Percentiles rank a stretch among this genome's conserved stretches.
phyloP scores from a whole-genome alignment of 64 coral and sea anemone genomes.

The Montipora capricornis region DNA sequence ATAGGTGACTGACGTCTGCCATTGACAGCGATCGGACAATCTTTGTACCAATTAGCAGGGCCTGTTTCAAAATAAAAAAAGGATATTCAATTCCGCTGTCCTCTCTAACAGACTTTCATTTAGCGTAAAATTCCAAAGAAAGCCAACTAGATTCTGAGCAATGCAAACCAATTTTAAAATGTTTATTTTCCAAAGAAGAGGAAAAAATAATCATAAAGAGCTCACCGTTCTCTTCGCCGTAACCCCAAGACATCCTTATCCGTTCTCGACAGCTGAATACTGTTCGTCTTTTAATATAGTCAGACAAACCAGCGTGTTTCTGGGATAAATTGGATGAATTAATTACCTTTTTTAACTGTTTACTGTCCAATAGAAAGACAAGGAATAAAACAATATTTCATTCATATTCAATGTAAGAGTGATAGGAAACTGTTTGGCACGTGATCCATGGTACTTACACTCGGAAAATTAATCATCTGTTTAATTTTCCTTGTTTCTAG shows the following conservation, averaged over 20 bases:
- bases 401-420: neutral
- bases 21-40: slow-evolving; percentile 29
- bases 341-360: neutral
- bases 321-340: neutral
- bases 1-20: slow-evolving; percentile 68
- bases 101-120: neutral
- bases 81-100: neutral
- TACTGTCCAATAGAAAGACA: slow-evolving; percentile 4
- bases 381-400: neutral
- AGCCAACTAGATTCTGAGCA: neutral
- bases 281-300: neutral
- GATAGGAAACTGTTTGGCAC: neutral
- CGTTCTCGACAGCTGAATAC: neutral
- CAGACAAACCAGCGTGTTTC: neutral
- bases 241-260: slow-evolving; percentile 28
- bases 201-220: neutral
- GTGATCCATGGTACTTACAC: neutral
- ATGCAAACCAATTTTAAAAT: neutral
- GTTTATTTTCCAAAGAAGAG: neutral
- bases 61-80: slow-evolving; percentile 16
- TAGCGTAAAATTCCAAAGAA: neutral
- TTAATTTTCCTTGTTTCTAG: too few species aligned
- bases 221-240: slow-evolving; percentile 25
- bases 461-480: neutral
- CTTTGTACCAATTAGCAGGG: slow-evolving; percentile 54